Base-by-base conservation (phyloP, 2,797 vertebrate genomes). In the Halcyon leucocephala region DNA sequence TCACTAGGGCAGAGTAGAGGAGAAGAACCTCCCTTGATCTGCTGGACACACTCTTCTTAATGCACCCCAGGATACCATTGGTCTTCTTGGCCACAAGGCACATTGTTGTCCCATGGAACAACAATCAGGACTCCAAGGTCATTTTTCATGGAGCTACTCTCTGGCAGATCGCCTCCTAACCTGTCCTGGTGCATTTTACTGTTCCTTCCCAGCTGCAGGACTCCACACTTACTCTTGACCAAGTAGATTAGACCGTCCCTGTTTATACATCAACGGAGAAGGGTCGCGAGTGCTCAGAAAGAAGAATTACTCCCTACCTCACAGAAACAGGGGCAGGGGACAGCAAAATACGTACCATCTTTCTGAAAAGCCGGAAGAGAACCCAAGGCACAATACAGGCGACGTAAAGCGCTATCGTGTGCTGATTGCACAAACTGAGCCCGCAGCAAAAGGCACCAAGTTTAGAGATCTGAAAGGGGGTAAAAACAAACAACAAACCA, bases 371-470 rank as follows among this genome's bases (percentile, higher is more conserved):
- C 69, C 54, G 97, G 31, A 96, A 90, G 52, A 99, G 98, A 93
- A 99, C 98, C 99, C 99, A 99, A 48, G 99, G 98, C 95, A 98
- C 97, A 62, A 99, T 97, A 55, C 99, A 97, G 33, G 98, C 87
- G 7, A 99, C 58, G 69, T 99, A 99, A 29, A 99, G 93, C 57
- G 99, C 97, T 93, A 99, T 97, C 0, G 99, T 99, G 97, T 99
- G 99, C 96, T 99, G 99, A 95, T 99, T 99, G 96, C 99, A 99
- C 78, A 99, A 97, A 31, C 99, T 99, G 74, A 99, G 97, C 69
- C 99, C 99, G 66, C 99, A 99, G 97, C 98, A 99, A 54, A 99
- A 99, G 37, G 99, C 99, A 82, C 99, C 99, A 96, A 97, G 97
- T 31, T 97, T 98, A 76, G 98, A 98, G 97, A 99, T 94, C 99